Percentiles rank a stretch among this genome's conserved stretches.
Conservation (phyloP, 2,113 vertebrate genomes). For the Podiceps cristatus region DNA sequence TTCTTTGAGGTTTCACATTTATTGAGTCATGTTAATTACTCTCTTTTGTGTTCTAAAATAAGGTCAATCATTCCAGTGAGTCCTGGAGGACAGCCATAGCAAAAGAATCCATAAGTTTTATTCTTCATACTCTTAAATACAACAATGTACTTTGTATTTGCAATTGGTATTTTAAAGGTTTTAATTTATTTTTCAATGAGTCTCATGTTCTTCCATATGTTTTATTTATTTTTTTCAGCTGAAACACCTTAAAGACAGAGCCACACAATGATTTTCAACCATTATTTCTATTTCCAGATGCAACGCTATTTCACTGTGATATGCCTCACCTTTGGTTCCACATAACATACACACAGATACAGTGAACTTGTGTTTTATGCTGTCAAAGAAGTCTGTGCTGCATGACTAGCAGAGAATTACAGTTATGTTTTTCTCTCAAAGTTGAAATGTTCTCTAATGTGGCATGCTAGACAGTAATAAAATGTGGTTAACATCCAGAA, state of each 20-base stretch:
- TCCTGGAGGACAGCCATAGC: neutral
- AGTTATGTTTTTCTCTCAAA: slow-evolving; percentile 48
- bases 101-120: neutral
- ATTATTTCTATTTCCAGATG: neutral
- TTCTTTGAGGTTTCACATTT: neutral
- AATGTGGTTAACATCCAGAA: slow-evolving; percentile 56
- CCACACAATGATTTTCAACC: neutral
- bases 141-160: neutral
- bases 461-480: slow-evolving; percentile 25
- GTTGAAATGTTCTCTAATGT: slow-evolving; percentile 60
- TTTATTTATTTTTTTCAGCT: neutral
- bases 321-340: slow-evolving; percentile 27
- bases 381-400: slow-evolving; percentile 26
- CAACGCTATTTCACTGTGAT: neutral
- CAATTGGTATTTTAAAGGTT: neutral
- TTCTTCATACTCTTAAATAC: neutral
- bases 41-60: neutral
- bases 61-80: neutral
- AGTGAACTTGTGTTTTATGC: slow-evolving; percentile 34
- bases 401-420: slow-evolving; percentile 46
- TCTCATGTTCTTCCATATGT: neutral
- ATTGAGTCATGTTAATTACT: neutral
- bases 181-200: neutral
- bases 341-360: neutral
- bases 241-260: neutral